Conservation (phyloP, 2,797 vertebrate species). For the Centropyge bicolor region DNA sequence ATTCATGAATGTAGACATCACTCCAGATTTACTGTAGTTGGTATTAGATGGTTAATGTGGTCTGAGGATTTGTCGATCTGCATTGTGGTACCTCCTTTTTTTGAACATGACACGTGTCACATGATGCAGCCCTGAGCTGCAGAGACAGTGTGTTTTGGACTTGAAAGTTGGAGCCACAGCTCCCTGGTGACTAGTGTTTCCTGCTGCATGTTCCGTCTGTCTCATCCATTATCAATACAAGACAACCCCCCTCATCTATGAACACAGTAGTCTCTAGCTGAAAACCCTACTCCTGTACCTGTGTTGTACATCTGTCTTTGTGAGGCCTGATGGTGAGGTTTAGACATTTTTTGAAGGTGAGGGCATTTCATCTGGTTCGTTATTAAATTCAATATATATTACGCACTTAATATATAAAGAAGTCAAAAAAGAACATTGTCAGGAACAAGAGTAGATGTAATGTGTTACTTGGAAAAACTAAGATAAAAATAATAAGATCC, state of each 20-base stretch:
- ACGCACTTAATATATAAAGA: no score
- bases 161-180: conserved; percentile 41
- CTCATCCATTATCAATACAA: conserved; percentile 32
- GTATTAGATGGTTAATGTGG: not conserved
- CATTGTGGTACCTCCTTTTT: not conserved
- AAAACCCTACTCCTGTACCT: not conserved
- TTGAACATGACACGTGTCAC: conserved; percentile 1
- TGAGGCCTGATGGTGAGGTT: conserved; percentile 23
- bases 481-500: not conserved
- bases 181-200: conserved; percentile 38
- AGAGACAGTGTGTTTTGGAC: conserved; percentile 57
- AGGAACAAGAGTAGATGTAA: not conserved
- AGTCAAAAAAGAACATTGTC: no score
- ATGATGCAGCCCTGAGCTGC: conserved; percentile 34
- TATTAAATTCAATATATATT: not conserved
- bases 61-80: conserved; percentile 16
- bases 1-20: not conserved
- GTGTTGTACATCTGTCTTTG: conserved; percentile 45
- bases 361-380: not conserved
- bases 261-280: not conserved
- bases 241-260: conserved; percentile 16
- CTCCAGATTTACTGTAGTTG: not conserved
- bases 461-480: not conserved
- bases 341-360: not conserved
- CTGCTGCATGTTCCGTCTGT: conserved; percentile 46